These are phyloP conservation scores for Blastobasis adustella DNA, from an alignment of 2,888 invertebrate species.

Conservation along the genomic window DNA sequence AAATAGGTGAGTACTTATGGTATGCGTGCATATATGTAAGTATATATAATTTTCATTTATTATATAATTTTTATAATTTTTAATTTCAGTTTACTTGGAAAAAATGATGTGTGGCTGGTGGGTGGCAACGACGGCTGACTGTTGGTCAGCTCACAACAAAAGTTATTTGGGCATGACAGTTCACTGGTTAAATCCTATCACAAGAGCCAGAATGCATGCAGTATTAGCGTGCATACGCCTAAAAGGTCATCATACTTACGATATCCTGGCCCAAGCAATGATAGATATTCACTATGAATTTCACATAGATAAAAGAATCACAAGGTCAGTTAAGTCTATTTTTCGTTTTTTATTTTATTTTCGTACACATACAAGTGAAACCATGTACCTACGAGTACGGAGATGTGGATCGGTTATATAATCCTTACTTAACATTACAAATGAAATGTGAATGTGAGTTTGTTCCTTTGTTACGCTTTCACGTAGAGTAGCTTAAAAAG, in stretches of 20 bases:
- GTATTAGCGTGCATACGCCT: constrained; percentile 1
- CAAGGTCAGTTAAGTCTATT: constrained; percentile 6
- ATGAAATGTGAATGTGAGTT: constrained; percentile 3
- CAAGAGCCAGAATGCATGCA: too few species aligned
- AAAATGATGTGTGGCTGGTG: too few species aligned
- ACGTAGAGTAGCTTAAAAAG: not conserved
- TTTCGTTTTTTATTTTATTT: constrained; percentile 1
- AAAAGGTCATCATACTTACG: constrained; percentile 8
- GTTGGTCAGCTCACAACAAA: too few species aligned
- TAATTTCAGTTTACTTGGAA: too few species aligned
- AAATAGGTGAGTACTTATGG: too few species aligned
- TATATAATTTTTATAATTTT: too few species aligned
- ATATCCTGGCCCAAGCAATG: constrained; percentile 10
- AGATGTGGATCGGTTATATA: constrained; percentile 1
- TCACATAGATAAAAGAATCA: constrained; percentile 10
- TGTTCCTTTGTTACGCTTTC: constrained; percentile 3
- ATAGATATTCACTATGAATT: constrained; percentile 12
- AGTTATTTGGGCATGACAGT: too few species aligned
- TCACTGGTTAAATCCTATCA: too few species aligned
- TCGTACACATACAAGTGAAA: constrained; percentile 6
- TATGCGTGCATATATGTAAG: too few species aligned
- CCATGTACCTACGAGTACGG: constrained; percentile 1
- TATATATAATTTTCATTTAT: too few species aligned
- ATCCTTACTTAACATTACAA: constrained; percentile 4
- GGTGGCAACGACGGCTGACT: too few species aligned